Base-by-base conservation (phyloP, 2,888 invertebrate species). In the Sphaerophoria rueppellii region DNA sequence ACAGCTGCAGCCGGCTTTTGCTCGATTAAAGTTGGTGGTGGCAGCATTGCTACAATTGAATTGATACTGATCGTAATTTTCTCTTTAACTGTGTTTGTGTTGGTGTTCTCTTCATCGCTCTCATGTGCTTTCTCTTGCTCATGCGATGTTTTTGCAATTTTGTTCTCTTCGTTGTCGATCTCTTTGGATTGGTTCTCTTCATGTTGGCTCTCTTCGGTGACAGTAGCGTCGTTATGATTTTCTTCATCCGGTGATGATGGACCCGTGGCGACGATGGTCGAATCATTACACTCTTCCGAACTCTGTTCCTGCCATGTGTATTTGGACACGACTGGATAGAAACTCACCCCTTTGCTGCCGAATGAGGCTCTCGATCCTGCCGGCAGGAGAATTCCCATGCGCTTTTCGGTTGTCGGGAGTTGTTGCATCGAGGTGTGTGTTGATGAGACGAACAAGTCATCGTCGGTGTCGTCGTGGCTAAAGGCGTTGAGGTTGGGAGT, bases 241-340 rank as follows among this genome's bases (percentile, higher is more conserved):
- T 82, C 0, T 43, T 5, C 43, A 67, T 82, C 79, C 52, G 83
- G 72, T 24, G 43, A 12, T 24, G 40, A 4, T 40, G 86, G 63
- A 24, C 24, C 2, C 24, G 24, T 2, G 24, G 46, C 60, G 9
- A 61, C 65, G 0, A 55, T 11, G 9, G 75, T 63, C 24, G 24
- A 24, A 11, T 88, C 89, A 58, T 87, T 85, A 35, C 87, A 89
- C 81, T 92, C 91, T 80, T 91, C 91, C 4, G 93, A 94, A 78
- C 94, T 94, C 82, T 93, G 92, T 88, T 95, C 95, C 87, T 94
- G 93, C 95, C 96, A 96, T 89, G 95, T 95, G 82, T 96, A 95
- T 91, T 96, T 95, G 61, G 95, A 95, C 12, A 96, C 96, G 69
- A 96, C 94, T 4, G 96, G 96, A 88, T 95, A 95, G 90, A 96